phyloP scores from a whole-genome alignment of 2,888 invertebrate species.

The Nasonovia ribisnigri region DNA sequence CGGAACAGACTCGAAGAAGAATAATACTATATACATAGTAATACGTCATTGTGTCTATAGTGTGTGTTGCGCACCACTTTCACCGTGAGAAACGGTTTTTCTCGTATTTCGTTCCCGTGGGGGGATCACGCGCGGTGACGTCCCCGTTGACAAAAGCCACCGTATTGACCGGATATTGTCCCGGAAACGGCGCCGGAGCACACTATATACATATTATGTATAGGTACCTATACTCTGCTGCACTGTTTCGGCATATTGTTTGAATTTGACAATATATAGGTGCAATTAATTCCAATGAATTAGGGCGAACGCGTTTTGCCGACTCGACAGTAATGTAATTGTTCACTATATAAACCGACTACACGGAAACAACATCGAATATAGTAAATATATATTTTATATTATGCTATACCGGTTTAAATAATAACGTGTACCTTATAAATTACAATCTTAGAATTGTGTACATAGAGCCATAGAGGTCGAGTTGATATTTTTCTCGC shows the following conservation, averaged over 20 bases:
- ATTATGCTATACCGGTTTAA: neutral
- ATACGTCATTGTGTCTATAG: neutral
- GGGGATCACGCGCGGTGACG: neutral
- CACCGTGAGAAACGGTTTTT: constrained; percentile 55
- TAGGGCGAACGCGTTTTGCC: neutral
- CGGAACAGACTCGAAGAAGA: neutral
- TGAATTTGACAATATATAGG: neutral
- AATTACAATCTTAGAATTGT: neutral
- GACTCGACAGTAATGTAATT: neutral
- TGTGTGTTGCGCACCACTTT: neutral
- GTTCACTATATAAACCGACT: neutral
- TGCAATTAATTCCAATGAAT: neutral
- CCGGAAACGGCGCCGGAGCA: neutral
- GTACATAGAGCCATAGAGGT: neutral
- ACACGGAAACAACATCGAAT: no score
- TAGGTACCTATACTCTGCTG: neutral
- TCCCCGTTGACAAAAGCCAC: constrained; percentile 17
- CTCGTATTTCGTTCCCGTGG: neutral
- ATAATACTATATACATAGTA: neutral
- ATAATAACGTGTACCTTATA: neutral
- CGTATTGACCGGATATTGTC: constrained; percentile 1
- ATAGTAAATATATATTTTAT: neutral
- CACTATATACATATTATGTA: neutral
- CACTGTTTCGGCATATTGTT: neutral
- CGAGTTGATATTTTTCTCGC: neutral